Evolutionary conservation across 2,797 vertebrate genomes (phyloP).

Genomic region (Pantherophis alleghaniensis): DNA sequence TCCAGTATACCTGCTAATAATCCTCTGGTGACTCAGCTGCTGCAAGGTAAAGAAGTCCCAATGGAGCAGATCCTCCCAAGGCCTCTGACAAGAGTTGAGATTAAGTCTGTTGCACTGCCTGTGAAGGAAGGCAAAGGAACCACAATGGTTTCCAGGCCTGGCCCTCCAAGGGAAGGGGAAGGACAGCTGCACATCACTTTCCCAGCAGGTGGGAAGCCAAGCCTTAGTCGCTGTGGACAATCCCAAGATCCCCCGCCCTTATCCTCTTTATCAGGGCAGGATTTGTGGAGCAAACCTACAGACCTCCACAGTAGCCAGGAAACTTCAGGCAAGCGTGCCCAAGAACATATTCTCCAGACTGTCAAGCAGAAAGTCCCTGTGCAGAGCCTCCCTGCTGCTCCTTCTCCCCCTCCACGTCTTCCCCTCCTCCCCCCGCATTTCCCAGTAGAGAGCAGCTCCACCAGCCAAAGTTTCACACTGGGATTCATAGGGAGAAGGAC

Average conservation of each 20-base stretch:
- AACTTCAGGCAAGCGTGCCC: slow-evolving; percentile 79
- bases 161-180: slow-evolving; percentile 45
- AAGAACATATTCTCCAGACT: slow-evolving; percentile 71
- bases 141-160: background rate
- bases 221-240: slow-evolving; percentile 63
- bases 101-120: slow-evolving; percentile 57
- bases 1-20: slow-evolving; percentile 91
- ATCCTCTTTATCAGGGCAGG: slow-evolving; percentile 65
- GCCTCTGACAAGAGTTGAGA: slow-evolving; percentile 52
- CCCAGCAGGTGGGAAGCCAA: slow-evolving; percentile 51
- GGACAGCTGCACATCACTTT: slow-evolving; percentile 25
- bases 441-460: slow-evolving; percentile 66
- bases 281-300: slow-evolving; percentile 53
- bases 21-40: slow-evolving; percentile 90
- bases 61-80: slow-evolving; percentile 92
- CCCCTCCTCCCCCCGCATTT: slow-evolving; percentile 70
- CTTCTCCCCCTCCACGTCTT: slow-evolving; percentile 70
- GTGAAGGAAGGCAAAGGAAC: slow-evolving; percentile 60
- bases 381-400: slow-evolving; percentile 13
- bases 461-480: slow-evolving; percentile 76
- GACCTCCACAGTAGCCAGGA: slow-evolving; percentile 71
- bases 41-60: slow-evolving; percentile 91
- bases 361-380: background rate
- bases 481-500: slow-evolving; percentile 86
- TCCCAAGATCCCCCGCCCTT: slow-evolving; percentile 61